These are phyloP conservation scores for Lichenostomus cassidix DNA, from an alignment of 2,113 vertebrate genomes.

Conservation along the genomic window DNA sequence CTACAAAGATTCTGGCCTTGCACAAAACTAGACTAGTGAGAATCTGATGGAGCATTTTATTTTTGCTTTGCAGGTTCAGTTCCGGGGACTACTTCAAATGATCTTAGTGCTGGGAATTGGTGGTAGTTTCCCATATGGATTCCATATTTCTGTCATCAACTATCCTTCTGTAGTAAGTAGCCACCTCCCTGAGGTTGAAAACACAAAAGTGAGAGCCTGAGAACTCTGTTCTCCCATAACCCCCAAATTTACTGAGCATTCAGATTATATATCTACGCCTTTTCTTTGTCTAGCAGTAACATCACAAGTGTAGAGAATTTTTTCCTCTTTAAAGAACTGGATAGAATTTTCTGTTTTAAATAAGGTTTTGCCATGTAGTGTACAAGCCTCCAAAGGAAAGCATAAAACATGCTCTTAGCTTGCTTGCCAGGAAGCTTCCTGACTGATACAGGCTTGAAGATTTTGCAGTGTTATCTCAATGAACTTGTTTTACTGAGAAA, in stretches of 20 bases:
- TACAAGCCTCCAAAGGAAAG: background rate
- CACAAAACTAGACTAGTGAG: background rate
- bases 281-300: background rate
- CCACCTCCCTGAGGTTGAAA: background rate
- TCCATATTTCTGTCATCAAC: conserved; percentile 81
- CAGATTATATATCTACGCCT: background rate
- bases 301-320: background rate
- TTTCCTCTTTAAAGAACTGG: background rate
- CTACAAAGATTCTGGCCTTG: background rate
- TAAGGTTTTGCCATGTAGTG: background rate
- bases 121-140: conserved; percentile 86
- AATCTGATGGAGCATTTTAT: background rate
- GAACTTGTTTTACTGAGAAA: background rate
- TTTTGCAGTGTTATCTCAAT: background rate
- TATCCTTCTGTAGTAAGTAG: conserved; percentile 81
- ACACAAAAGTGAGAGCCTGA: background rate
- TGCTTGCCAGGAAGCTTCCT: background rate
- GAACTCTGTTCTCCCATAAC: background rate
- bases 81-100: conserved; percentile 61
- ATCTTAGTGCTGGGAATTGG: conserved; percentile 81
- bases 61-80: conserved; percentile 53
- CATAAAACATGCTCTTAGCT: background rate
- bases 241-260: background rate
- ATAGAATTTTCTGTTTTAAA: background rate
- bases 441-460: background rate